Percentiles rank a stretch among this genome's conserved stretches.
These are phyloP conservation scores for Columba janthina DNA, from an alignment of 2,113 vertebrate species.

Conservation along the genomic window DNA sequence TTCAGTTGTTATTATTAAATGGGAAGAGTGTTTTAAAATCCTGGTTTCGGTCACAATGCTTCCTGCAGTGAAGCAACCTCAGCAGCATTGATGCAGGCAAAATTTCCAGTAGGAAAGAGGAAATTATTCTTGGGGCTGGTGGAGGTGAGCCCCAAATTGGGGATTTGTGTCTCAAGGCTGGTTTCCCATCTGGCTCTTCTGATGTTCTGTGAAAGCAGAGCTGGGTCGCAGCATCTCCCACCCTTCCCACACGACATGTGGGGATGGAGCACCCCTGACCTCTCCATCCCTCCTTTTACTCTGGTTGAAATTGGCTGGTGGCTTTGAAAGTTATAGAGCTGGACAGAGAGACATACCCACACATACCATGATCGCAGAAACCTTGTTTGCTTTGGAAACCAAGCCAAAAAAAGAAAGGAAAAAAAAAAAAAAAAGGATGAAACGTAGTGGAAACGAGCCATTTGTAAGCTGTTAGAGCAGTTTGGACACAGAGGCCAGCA, in stretches of 20 bases:
- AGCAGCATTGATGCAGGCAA: background rate
- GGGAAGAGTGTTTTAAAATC: background rate
- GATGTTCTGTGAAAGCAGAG: background rate
- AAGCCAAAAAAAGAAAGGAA: background rate
- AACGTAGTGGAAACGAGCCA: background rate
- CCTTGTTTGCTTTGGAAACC: background rate
- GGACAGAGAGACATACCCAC: background rate
- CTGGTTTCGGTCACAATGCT: background rate
- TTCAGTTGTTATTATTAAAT: background rate
- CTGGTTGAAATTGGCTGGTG: background rate
- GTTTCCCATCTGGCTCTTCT: background rate
- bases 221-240: background rate
- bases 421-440: background rate
- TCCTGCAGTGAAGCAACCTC: background rate
- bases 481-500: background rate
- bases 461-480: background rate
- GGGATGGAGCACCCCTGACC: background rate
- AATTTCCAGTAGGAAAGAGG: background rate
- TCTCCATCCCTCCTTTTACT: background rate
- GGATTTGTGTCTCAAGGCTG: background rate
- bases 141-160: background rate
- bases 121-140: background rate
- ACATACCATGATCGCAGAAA: background rate
- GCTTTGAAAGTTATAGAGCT: background rate
- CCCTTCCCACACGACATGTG: rapidly evolving